phyloP scores from a whole-genome alignment of 2,113 vertebrate genomes.

The Sebastes fasciatus region DNA sequence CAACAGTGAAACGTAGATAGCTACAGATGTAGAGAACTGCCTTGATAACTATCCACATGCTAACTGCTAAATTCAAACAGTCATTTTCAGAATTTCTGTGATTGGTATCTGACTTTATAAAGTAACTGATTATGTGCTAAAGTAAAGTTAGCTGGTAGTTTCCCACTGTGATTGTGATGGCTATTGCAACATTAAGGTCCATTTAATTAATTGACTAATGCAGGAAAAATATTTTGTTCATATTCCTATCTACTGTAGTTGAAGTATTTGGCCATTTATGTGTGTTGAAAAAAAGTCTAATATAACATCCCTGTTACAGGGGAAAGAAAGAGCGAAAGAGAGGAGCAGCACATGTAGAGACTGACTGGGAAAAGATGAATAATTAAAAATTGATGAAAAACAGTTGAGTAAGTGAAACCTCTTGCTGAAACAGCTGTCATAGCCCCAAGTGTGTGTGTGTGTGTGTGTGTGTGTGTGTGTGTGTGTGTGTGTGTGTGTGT shows the following conservation, averaged over 20 bases:
- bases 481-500: not conserved
- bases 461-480: constrained; percentile 1
- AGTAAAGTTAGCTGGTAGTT: not conserved
- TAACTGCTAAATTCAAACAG: not conserved
- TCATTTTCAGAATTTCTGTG: not conserved
- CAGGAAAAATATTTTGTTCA: not conserved
- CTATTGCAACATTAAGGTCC: not conserved
- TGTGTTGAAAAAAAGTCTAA: not conserved
- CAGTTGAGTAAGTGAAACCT: constrained; percentile 54
- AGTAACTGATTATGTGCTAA: not conserved
- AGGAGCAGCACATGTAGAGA: not conserved
- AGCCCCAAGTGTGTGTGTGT: constrained; percentile 9
- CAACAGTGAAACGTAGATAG: too few species aligned
- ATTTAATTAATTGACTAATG: too few species aligned
- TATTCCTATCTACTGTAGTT: not conserved
- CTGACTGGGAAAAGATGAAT: constrained; percentile 10
- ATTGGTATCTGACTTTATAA: not conserved
- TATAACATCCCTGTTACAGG: not conserved
- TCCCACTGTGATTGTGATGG: not conserved
- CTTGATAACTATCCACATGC: not conserved
- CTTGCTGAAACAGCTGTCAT: constrained; percentile 45
- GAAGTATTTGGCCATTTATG: not conserved
- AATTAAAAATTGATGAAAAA: constrained; percentile 59
- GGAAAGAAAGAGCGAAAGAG: not conserved
- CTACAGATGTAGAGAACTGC: too few species aligned